Evolutionary conservation across 2,888 invertebrate genomes (phyloP).

Genomic region (Calephelis perditalis): DNA sequence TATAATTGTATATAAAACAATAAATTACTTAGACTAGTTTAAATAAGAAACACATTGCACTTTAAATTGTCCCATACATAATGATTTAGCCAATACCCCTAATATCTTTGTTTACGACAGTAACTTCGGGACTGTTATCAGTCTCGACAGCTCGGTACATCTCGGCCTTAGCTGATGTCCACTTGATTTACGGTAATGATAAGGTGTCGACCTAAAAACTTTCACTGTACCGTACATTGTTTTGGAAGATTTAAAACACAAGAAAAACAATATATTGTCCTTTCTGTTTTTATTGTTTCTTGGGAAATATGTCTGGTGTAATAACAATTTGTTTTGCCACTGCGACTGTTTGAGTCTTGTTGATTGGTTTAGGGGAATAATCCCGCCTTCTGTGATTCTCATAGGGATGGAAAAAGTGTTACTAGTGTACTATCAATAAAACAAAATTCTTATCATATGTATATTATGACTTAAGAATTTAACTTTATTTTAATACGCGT

Average conservation of each 20-base stretch:
- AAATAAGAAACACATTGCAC: not conserved
- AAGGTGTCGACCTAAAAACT: constrained; percentile 67
- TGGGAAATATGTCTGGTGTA: constrained; percentile 30
- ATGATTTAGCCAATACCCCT: constrained; percentile 24
- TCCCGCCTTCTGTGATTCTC: no score
- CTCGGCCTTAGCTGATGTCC: constrained; percentile 57
- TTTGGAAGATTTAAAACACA: constrained; percentile 61
- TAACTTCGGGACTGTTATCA: constrained; percentile 61
- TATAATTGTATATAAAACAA: no score
- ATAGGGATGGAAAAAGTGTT: no score
- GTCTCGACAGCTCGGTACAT: constrained; percentile 54
- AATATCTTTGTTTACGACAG: constrained; percentile 57
- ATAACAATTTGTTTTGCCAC: constrained; percentile 24
- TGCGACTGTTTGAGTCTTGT: no score
- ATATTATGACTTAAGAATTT: no score
- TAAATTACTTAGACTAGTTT: no score
- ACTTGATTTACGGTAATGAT: constrained; percentile 68
- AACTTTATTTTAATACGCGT: no score
- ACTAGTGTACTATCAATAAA: no score
- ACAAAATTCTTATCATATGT: no score
- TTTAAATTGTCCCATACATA: constrained; percentile 8
- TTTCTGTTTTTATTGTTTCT: constrained; percentile 30
- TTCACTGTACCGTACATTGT: constrained; percentile 52
- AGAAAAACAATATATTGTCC: constrained; percentile 41
- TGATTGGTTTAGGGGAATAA: no score